These are phyloP conservation scores for Aproaerema taeniolella DNA, from an alignment of 2,888 invertebrate species.

Conservation along the genomic window DNA sequence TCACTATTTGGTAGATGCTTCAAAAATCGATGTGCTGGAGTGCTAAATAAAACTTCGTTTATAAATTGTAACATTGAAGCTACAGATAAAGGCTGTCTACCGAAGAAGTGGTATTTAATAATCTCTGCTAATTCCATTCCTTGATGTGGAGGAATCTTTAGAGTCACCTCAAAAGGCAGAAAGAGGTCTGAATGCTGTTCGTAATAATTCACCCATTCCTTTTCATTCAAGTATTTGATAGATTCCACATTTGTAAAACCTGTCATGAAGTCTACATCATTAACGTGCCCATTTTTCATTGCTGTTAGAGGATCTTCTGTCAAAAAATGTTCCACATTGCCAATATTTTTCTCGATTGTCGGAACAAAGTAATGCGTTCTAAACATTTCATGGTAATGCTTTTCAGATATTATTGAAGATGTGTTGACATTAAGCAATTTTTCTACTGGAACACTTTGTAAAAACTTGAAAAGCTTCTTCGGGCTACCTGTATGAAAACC, in stretches of 20 bases:
- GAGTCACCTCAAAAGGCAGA: constrained; percentile 27
- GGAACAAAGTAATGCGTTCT: constrained; percentile 40
- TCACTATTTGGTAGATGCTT: constrained; percentile 23
- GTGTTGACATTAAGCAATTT: constrained; percentile 27
- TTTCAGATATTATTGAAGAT: constrained; percentile 30
- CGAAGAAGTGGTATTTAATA: constrained; percentile 28
- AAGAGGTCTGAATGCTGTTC: constrained; percentile 26
- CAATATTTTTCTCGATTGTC: constrained; percentile 43
- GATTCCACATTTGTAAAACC: constrained; percentile 78
- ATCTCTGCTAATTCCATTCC: constrained; percentile 24
- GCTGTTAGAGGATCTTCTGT: constrained; percentile 29
- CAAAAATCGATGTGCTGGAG: constrained; percentile 30
- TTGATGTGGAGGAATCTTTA: constrained; percentile 22
- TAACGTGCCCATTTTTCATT: constrained; percentile 55
- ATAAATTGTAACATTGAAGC: no score
- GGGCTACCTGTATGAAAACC: constrained; percentile 28
- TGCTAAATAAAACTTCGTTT: constrained; percentile 22
- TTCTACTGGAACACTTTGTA: constrained; percentile 27
- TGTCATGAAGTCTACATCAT: constrained; percentile 79
- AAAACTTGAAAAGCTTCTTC: constrained; percentile 27
- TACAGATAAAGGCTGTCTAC: no score
- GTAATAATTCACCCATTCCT: constrained; percentile 17
- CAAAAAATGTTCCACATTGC: constrained; percentile 35
- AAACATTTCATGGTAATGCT: constrained; percentile 10
- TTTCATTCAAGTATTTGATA: constrained; percentile 8